Conservation (phyloP, 92 coral and sea anemone genomes). For the Heliopora coerulea region DNA sequence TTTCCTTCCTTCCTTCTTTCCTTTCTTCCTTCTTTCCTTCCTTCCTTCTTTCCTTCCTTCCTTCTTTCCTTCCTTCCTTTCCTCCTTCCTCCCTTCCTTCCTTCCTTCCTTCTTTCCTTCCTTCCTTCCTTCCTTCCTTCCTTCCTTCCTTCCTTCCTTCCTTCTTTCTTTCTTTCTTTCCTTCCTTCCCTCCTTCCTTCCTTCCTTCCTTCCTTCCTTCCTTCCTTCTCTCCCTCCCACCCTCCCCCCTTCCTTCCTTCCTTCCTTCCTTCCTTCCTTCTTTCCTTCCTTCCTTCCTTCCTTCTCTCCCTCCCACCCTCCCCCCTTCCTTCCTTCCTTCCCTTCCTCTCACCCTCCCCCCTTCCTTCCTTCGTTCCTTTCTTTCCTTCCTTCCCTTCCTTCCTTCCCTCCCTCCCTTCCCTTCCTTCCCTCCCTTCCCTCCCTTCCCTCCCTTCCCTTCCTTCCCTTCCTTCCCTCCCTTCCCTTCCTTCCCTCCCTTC, state of each 20-base stretch:
- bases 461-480: background rate
- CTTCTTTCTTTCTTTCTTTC: background rate
- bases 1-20: no score
- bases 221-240: conserved; percentile 3
- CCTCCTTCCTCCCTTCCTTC: background rate
- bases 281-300: background rate
- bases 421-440: background rate
- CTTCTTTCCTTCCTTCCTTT: conserved; percentile 5
- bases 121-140: background rate
- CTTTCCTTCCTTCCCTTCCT: background rate
- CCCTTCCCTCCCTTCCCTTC: background rate
- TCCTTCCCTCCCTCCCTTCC: background rate
- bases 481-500: background rate
- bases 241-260: background rate
- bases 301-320: background rate
- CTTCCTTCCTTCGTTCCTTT: background rate
- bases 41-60: background rate
- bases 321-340: background rate
- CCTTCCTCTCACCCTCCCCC: background rate
- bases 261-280: background rate
- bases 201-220: conserved; percentile 18
- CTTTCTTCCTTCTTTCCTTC: no score
- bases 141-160: background rate
- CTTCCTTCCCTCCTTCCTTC: conserved; percentile 10
- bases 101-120: background rate